These are phyloP conservation scores for Enoplosus armatus DNA, from an alignment of 2,797 vertebrate genomes.

Conservation along the genomic window DNA sequence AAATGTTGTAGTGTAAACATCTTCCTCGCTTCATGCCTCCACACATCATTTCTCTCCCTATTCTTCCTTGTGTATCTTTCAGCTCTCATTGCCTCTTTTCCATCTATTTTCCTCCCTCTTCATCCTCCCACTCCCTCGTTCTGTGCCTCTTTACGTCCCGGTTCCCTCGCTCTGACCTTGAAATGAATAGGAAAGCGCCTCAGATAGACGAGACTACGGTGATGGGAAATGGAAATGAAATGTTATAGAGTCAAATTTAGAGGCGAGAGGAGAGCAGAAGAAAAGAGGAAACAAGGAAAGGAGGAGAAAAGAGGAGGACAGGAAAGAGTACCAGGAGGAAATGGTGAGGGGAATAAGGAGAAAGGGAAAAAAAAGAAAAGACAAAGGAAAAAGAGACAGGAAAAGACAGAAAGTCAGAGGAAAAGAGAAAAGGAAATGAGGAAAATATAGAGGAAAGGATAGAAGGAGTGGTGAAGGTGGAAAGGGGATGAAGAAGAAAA, in stretches of 20 bases:
- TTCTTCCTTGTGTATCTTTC: neutral
- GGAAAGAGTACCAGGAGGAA: neutral
- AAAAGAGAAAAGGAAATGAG: neutral
- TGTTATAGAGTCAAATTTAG: conserved; percentile 36
- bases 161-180: conserved; percentile 42
- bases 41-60: neutral
- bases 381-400: no score
- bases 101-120: conserved; percentile 16
- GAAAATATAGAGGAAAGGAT: neutral
- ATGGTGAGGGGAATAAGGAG: neutral
- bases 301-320: neutral
- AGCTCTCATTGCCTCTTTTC: conserved; percentile 5
- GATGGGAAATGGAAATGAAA: conserved; percentile 62
- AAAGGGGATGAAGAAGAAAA: neutral
- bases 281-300: neutral
- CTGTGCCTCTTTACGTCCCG: neutral
- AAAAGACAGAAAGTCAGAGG: neutral
- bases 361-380: neutral
- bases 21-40: neutral
- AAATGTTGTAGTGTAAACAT: neutral
- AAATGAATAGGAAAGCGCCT: conserved; percentile 43
- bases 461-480: neutral
- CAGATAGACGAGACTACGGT: conserved; percentile 3
- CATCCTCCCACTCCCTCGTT: conserved; percentile 15
- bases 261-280: neutral